These are phyloP conservation scores for Andrena hattorfiana DNA, from an alignment of 2,888 invertebrate genomes.

Conservation along the genomic window DNA sequence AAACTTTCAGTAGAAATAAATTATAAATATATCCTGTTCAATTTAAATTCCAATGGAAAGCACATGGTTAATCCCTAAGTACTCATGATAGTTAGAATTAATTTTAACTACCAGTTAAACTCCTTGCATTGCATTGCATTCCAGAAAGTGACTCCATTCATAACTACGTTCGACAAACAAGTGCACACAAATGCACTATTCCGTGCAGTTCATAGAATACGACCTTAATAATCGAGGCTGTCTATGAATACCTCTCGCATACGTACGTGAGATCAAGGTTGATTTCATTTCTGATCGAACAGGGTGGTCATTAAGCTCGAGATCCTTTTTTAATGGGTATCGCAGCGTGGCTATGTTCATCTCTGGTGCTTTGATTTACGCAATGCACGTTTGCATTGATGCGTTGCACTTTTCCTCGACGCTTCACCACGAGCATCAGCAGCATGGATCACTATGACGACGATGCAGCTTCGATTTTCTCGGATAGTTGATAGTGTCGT, in stretches of 20 bases:
- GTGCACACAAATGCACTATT: conserved; percentile 28
- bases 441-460: background rate
- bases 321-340: conserved; percentile 46
- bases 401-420: background rate
- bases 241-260: conserved; percentile 65
- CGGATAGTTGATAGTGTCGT: background rate
- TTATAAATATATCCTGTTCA: too few species aligned
- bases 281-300: conserved; percentile 65
- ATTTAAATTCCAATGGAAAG: too few species aligned
- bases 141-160: conserved; percentile 29
- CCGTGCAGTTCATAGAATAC: conserved; percentile 57
- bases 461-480: background rate
- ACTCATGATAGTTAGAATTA: background rate
- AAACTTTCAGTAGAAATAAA: too few species aligned
- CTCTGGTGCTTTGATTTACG: conserved; percentile 38
- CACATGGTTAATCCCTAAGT: too few species aligned
- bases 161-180: background rate
- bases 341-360: conserved; percentile 17
- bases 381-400: conserved; percentile 38
- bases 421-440: background rate
- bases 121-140: background rate
- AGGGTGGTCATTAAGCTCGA: conserved; percentile 53
- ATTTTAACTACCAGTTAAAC: background rate
- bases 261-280: conserved; percentile 71
- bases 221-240: conserved; percentile 67